A percentile compares a stretch with the other conserved stretches of the same genome.
Evolutionary conservation across 2,797 vertebrate species (phyloP).

Genomic region (Acrossocheilus wenchowensis): DNA sequence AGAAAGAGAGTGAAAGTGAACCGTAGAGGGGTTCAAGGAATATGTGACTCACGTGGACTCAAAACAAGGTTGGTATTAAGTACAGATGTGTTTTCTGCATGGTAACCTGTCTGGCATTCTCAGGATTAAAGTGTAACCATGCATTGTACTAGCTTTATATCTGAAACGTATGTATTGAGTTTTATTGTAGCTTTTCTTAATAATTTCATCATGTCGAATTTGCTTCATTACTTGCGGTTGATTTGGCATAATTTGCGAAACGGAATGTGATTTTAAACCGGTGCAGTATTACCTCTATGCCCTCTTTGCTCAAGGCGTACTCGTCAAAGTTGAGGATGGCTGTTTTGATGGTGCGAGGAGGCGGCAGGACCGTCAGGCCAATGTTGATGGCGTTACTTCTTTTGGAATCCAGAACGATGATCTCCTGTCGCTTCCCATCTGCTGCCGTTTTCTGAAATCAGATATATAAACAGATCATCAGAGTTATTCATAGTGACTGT

Average conservation of each 20-base stretch:
- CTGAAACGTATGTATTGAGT: neutral
- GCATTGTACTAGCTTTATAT: slow-evolving; percentile 6
- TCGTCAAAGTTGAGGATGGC: slow-evolving; percentile 99
- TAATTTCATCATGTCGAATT: slow-evolving; percentile 30
- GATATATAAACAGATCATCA: neutral
- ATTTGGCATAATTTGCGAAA: slow-evolving; percentile 18
- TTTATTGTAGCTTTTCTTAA: slow-evolving; percentile 32
- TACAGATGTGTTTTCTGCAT: slow-evolving; percentile 44
- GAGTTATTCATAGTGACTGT: neutral
- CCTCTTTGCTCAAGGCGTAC: slow-evolving; percentile 98
- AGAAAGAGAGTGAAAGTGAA: slow-evolving; percentile 17
- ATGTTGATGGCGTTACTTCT: slow-evolving; percentile 98
- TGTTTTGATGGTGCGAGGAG: slow-evolving; percentile 96
- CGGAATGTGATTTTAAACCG: slow-evolving; percentile 3
- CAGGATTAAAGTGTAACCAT: slow-evolving; percentile 24
- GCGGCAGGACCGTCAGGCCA: slow-evolving; percentile 93
- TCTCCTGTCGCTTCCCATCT: slow-evolving; percentile 95
- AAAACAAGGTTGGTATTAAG: slow-evolving; percentile 49
- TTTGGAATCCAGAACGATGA: slow-evolving; percentile 96
- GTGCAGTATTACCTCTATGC: slow-evolving; percentile 89
- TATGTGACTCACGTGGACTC: slow-evolving; percentile 29
- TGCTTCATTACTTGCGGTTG: slow-evolving; percentile 21
- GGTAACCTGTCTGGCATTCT: slow-evolving; percentile 31
- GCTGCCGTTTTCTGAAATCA: slow-evolving; percentile 89
- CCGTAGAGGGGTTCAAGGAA: slow-evolving; percentile 31